Evolutionary conservation across 2,888 invertebrate species (phyloP).

Genomic region (Rhamphomyia laevipes): DNA sequence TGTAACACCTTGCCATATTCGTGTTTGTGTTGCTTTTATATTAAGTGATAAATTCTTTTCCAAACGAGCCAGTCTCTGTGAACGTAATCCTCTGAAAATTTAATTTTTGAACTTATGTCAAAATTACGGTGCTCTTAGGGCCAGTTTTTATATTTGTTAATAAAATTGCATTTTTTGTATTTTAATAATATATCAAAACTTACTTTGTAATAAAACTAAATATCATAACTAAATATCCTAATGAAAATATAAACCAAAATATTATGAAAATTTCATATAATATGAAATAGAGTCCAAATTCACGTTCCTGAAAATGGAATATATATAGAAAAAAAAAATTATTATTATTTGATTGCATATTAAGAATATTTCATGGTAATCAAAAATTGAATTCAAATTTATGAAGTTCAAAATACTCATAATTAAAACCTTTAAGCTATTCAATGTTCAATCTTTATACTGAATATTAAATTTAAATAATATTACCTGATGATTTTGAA

Average conservation of each 20-base stretch:
- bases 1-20: constrained; percentile 63
- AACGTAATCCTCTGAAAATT: constrained; percentile 39
- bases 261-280: constrained; percentile 72
- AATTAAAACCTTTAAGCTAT: neutral
- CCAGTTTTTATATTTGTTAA: no score
- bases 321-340: neutral
- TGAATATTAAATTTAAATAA: neutral
- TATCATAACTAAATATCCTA: constrained; percentile 85
- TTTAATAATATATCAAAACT: constrained; percentile 15
- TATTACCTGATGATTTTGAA: constrained; percentile 31
- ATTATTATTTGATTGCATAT: neutral
- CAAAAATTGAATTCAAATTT: no score
- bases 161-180: neutral
- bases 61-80: constrained; percentile 58
- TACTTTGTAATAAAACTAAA: constrained; percentile 65
- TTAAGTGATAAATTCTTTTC: constrained; percentile 68
- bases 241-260: constrained; percentile 82
- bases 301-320: constrained; percentile 26
- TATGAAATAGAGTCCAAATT: constrained; percentile 48
- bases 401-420: neutral
- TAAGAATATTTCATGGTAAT: no score
- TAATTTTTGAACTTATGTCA: constrained; percentile 19
- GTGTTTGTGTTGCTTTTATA: constrained; percentile 65
- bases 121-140: neutral
- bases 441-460: neutral